Base-by-base conservation (phyloP, 2,797 vertebrate genomes). In the Poecile montanus region DNA sequence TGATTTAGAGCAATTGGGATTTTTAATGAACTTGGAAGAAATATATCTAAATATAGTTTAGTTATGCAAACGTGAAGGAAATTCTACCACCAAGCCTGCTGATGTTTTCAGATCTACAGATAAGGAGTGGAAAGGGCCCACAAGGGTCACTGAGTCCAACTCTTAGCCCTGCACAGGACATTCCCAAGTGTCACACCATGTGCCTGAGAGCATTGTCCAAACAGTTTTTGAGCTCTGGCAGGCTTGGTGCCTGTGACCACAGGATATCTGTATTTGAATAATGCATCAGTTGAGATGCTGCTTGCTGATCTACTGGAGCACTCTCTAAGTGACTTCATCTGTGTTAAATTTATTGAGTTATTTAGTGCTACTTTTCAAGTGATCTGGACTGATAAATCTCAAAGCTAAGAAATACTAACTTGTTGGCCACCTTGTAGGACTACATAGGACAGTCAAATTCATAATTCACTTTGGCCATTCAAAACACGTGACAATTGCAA, bases 391-490 rank as follows among this genome's bases (percentile, higher is more conserved):
- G 51, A 40, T 30, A 13, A 73, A 79, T 22, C 77, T 89, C 48
- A 73, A 91, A 88, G 26, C 54, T 67, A 70, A 83, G 81, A 74
- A 66, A 11, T 34, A 4, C 9, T 27, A 6, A 11, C 3, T 0
- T 21, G 8, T 66, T 93, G 38, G 11, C 30, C 14, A 11, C 29
- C 20, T 58, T 1, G 3, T 29, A 15, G 12, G 30, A 25, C 57
- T 61, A 0, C 0, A 0, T 16, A 32, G 71, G 19, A 51, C n/a
- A 34, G 6, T 44, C 23, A 48, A n/a, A 72, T 66, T n/a, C 4
- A 0, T 51, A 48, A n/a, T 45, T 67, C 6, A 6, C 56, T 89
- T 58, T 71, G 51, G 29, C 51, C 3, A 0, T 54, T 75, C 42
- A 85, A 54, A 91, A 21, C 23, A 12, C 1, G 1, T 60, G 30